Evolutionary conservation across 1,140 invertebrate species (phyloP).

Genomic region (Charaxes varanes): DNA sequence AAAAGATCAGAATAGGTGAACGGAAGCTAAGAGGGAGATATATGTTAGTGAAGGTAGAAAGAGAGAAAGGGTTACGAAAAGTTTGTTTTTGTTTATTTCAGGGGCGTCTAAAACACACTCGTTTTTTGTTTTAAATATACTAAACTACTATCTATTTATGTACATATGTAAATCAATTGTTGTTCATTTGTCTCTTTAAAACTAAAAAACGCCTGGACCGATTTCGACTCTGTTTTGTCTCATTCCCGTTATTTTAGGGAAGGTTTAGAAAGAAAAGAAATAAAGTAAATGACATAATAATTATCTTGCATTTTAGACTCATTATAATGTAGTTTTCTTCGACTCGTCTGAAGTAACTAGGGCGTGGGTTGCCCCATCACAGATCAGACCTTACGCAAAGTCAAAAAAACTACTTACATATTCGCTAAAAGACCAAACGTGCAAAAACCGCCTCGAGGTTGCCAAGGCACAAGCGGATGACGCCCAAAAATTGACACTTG

Average conservation of each 20-base stretch:
- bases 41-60: too few relatives aligned
- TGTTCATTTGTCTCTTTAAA: background rate
- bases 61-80: too few relatives aligned
- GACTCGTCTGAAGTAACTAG: constrained; percentile 69
- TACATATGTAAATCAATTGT: background rate
- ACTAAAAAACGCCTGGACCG: too few relatives aligned
- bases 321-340: constrained; percentile 80
- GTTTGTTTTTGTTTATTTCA: background rate
- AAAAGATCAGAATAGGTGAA: too few relatives aligned
- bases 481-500: constrained; percentile 46
- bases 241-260: too few relatives aligned
- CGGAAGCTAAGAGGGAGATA: too few relatives aligned
- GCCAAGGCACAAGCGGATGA: constrained; percentile 51
- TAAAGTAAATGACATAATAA: background rate
- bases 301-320: constrained; percentile 64
- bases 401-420: constrained; percentile 35
- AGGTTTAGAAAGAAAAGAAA: too few relatives aligned
- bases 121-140: too few relatives aligned
- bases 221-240: too few relatives aligned
- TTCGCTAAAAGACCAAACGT: constrained; percentile 25
- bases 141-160: too few relatives aligned
- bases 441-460: constrained; percentile 37
- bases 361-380: constrained; percentile 69
- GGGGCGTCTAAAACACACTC: background rate
- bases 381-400: constrained; percentile 56